These are phyloP conservation scores for Seira ritae DNA, from an alignment of 2,888 invertebrate genomes.

Conservation along the genomic window DNA sequence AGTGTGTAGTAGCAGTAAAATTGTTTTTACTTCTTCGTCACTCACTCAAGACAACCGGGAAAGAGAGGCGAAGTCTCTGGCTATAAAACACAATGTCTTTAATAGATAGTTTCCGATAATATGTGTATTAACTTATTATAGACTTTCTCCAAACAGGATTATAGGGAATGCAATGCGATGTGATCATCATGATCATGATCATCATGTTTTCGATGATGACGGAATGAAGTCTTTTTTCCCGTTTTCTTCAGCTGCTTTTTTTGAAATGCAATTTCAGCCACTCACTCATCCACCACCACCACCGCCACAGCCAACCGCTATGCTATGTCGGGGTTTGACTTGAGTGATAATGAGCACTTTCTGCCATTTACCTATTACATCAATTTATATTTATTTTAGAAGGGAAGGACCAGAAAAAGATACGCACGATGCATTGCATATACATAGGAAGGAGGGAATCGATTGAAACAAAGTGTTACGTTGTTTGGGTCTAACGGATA, in stretches of 20 bases:
- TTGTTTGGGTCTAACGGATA: slow-evolving; percentile 1
- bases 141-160: not conserved
- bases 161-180: not conserved
- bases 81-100: no score
- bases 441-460: no score
- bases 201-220: slow-evolving; percentile 16
- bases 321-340: slow-evolving; percentile 19
- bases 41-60: slow-evolving; percentile 20
- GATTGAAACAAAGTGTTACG: slow-evolving; percentile 6
- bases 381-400: slow-evolving; percentile 1
- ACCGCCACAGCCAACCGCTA: not conserved
- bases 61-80: not conserved
- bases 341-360: slow-evolving; percentile 49
- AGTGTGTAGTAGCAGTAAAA: slow-evolving; percentile 63
- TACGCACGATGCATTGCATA: not conserved
- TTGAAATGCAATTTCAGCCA: slow-evolving; percentile 16
- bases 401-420: not conserved
- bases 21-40: slow-evolving; percentile 50
- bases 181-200: slow-evolving; percentile 20
- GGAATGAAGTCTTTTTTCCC: slow-evolving; percentile 21
- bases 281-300: not conserved
- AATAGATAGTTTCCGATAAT: not conserved
- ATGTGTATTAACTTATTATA: not conserved
- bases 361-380: slow-evolving; percentile 4
- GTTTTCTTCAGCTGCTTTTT: slow-evolving; percentile 40